Evolutionary conservation across 2,113 vertebrate genomes (phyloP).

Genomic region (Pluvialis apricaria): DNA sequence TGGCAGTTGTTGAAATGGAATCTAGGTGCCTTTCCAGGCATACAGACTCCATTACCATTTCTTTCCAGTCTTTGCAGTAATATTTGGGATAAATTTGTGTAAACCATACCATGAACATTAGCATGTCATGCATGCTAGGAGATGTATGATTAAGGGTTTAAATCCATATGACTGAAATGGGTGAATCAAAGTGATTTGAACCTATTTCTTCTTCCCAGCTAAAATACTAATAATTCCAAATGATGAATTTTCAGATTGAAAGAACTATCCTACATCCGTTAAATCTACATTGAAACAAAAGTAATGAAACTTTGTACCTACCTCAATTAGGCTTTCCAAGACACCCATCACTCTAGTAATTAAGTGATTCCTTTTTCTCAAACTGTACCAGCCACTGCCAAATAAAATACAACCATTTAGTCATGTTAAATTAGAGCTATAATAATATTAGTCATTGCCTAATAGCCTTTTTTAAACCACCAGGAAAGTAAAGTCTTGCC

Average conservation of each 20-base stretch:
- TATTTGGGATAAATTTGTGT: background rate
- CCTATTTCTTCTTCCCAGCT: background rate
- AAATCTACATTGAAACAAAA: background rate
- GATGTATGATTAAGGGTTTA: background rate
- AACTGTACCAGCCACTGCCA: background rate
- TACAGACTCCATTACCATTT: background rate
- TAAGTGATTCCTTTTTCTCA: background rate
- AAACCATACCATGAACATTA: background rate
- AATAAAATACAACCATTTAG: conserved; percentile 18
- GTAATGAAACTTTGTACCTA: background rate
- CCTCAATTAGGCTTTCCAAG: background rate
- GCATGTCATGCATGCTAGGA: background rate
- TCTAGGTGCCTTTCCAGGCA: background rate
- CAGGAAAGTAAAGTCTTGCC: background rate
- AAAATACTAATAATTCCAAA: background rate
- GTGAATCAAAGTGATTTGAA: background rate
- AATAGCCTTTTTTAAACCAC: conserved; percentile 6
- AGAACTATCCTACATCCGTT: background rate
- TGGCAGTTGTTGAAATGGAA: background rate
- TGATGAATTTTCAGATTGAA: background rate
- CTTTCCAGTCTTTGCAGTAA: background rate
- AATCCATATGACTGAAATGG: background rate
- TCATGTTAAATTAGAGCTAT: conserved; percentile 22
- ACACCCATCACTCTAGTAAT: background rate
- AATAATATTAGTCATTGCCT: conserved; percentile 40